Percentiles rank a stretch among this genome's conserved stretches.
Conservation (phyloP, 2,888 invertebrate species). For the Lamellibrachia columna region DNA sequence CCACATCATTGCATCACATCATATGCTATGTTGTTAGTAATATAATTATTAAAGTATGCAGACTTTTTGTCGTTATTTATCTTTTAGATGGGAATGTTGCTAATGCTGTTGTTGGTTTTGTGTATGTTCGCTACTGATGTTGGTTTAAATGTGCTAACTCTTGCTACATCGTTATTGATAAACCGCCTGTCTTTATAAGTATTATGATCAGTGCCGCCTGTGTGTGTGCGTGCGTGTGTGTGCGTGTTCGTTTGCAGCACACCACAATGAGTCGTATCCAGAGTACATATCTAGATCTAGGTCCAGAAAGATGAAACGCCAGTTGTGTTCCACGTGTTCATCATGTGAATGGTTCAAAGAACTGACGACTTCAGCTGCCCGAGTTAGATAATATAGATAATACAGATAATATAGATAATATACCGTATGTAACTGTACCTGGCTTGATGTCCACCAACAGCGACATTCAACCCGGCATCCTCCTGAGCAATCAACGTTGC, state of each 20-base stretch:
- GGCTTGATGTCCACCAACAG: conserved; percentile 13
- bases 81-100: neutral
- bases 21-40: neutral
- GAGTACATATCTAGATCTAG: too few relatives aligned
- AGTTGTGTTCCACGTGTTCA: neutral
- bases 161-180: conserved; percentile 20
- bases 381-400: neutral
- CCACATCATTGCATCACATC: conserved; percentile 7
- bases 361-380: neutral
- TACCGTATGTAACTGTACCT: neutral
- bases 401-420: neutral
- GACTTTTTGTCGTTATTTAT: neutral
- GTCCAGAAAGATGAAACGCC: neutral
- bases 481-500: conserved; percentile 16
- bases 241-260: neutral
- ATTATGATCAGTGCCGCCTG: neutral
- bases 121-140: neutral
- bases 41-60: neutral
- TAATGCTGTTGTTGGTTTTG: neutral
- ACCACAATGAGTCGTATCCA: too few relatives aligned
- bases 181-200: neutral
- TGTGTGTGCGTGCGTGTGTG: neutral
- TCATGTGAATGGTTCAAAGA: neutral
- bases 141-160: neutral
- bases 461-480: conserved; percentile 28